These are phyloP conservation scores for Oryzias javanicus DNA, from an alignment of 2,113 vertebrate species.

Conservation along the genomic window DNA sequence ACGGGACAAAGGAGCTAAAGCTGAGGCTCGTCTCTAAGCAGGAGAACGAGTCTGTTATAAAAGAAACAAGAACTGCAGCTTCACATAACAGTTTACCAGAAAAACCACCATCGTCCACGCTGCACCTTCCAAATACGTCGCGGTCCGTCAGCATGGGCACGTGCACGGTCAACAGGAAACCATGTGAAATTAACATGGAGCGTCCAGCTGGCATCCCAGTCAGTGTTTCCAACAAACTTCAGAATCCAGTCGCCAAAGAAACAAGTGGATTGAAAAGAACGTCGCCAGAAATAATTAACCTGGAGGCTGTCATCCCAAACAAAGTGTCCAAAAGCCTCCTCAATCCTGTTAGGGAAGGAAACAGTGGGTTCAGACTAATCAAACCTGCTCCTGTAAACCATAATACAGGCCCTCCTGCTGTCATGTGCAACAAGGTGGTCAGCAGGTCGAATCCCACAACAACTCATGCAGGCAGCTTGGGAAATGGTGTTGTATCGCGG, in stretches of 20 bases:
- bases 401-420: not conserved
- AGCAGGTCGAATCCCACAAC: conserved; percentile 5
- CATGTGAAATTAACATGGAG: conserved; percentile 28
- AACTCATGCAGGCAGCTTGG: conserved; percentile 26
- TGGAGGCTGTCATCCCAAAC: conserved; percentile 33
- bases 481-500: conserved; percentile 23
- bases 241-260: conserved; percentile 24
- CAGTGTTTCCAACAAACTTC: conserved; percentile 25
- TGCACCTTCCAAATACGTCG: conserved; percentile 35
- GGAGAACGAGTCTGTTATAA: conserved; percentile 50
- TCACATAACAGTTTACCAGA: conserved; percentile 25
- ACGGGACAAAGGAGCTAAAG: conserved; percentile 87
- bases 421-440: conserved; percentile 2
- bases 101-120: conserved; percentile 48
- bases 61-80: conserved; percentile 32
- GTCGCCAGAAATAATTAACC: conserved; percentile 48
- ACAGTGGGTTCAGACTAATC: conserved; percentile 16
- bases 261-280: conserved; percentile 46
- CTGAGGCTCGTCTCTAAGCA: conserved; percentile 85
- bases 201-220: conserved; percentile 5
- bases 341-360: conserved; percentile 29
- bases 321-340: conserved; percentile 51
- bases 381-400: conserved; percentile 19
- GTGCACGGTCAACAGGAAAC: conserved; percentile 45
- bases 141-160: conserved; percentile 32